Evolutionary conservation across 2,113 vertebrate genomes (phyloP).

Genomic region (Rhinoderma darwinii): DNA sequence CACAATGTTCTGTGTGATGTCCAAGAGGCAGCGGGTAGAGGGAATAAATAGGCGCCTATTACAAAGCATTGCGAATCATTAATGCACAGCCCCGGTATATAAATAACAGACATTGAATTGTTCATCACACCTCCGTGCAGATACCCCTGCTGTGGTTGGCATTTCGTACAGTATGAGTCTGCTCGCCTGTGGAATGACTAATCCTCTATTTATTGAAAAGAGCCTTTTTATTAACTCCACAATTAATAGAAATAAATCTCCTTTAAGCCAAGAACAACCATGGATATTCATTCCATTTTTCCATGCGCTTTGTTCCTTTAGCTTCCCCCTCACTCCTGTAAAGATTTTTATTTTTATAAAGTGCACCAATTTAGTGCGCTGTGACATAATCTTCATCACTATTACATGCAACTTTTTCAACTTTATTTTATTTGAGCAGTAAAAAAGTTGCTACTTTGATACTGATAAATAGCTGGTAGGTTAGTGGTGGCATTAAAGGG

Average conservation of each 20-base stretch:
- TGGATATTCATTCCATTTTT: constrained; percentile 31
- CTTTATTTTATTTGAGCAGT: background rate
- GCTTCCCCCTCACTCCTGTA: background rate
- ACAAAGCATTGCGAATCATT: constrained; percentile 41
- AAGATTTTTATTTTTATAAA: too few relatives aligned
- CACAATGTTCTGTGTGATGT: constrained; percentile 25
- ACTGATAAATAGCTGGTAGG: background rate
- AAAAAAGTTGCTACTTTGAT: background rate
- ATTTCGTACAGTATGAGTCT: constrained; percentile 39
- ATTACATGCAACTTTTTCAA: background rate
- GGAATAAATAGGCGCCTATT: constrained; percentile 44
- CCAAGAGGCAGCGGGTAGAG: constrained; percentile 37
- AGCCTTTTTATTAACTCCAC: constrained; percentile 50
- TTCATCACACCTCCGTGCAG: constrained; percentile 46
- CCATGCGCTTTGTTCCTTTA: background rate
- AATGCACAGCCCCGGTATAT: constrained; percentile 32
- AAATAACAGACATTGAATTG: constrained; percentile 55
- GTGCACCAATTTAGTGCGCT: too few relatives aligned
- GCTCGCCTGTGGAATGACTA: constrained; percentile 46
- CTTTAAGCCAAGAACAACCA: constrained; percentile 31
- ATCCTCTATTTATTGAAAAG: constrained; percentile 53
- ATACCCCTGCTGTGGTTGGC: constrained; percentile 51
- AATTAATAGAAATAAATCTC: constrained; percentile 53
- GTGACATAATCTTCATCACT: background rate
- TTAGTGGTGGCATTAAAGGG: background rate